Evolutionary conservation across 1,140 invertebrate species (phyloP), one percentile per base, ranked within the genome.

Genomic region (Coptotermes formosanus): DNA sequence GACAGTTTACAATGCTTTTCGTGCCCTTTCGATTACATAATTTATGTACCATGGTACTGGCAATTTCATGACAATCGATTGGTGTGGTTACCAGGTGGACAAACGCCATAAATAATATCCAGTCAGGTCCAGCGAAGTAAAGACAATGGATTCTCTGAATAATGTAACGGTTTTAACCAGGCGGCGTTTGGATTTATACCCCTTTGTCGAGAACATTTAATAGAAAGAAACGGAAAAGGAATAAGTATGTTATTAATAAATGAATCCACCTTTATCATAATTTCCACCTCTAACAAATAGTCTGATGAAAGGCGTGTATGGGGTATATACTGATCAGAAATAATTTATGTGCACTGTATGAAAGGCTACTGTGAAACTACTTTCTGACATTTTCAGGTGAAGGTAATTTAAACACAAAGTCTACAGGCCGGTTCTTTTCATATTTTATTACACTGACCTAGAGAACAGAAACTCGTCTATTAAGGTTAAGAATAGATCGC

Each of bases 371-470:
- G 64, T 30, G 64, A 14, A 30, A 75, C 64, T 30, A 38, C 38
- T 38, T 38, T 75, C 14, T 75, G n/a, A 75, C n/a, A 75, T 30
- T 75, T 75, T 75, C n/a, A 75, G n/a, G 64, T 75, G n/a, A 25
- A 75, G 64, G n/a, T 75, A 75, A 55, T 55, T 55, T 55, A 21
- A 30, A 75, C 0, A 1, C 4, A n/a, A 25, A 30, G 64, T 30
- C 64, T 30, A 30, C n/a, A 30, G n/a, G n/a, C 25, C n/a, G 8
- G 1, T 75, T 25, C n/a, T 16, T 30, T 30, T 75, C 64, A 30
- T 75, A 30, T 75, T 30, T 75, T 16, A 75, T 75, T 75, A 30
- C n/a, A 75, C n/a, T 75, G 64, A 75, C 64, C 64, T 75, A 75
- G 25, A 11, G 25, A 75, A 30, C n/a, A 75, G n/a, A n/a, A 75